phyloP scores from a whole-genome alignment of 2,113 vertebrate genomes.

The Perca flavescens region DNA sequence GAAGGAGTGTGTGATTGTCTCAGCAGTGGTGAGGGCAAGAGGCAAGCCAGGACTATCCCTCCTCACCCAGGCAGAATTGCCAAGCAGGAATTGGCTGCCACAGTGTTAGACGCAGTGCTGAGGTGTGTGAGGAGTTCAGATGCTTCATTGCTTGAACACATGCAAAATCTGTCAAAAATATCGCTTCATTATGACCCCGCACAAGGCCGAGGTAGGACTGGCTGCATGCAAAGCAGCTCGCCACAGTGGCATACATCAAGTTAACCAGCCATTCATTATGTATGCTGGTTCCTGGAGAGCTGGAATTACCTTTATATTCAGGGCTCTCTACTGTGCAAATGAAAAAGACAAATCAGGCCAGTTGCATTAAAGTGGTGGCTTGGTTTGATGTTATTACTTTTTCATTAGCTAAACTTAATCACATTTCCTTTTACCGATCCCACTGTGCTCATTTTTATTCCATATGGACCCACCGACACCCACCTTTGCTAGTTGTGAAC shows the following conservation, averaged over 20 bases:
- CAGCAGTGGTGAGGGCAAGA: background rate
- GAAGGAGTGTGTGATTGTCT: conserved; percentile 56
- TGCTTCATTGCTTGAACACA: conserved; percentile 30
- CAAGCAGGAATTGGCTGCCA: conserved; percentile 5
- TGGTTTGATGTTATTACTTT: conserved; percentile 41
- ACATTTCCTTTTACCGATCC: background rate
- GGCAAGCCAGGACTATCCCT: background rate
- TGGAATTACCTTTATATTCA: conserved; percentile 36
- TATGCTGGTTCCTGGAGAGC: conserved; percentile 48
- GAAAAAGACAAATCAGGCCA: background rate
- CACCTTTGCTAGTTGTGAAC: background rate
- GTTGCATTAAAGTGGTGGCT: conserved; percentile 18
- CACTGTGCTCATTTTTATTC: background rate
- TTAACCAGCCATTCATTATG: conserved; percentile 54
- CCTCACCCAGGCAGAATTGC: conserved; percentile 6
- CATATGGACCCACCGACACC: background rate
- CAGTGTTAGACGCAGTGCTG: background rate
- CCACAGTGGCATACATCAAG: conserved; percentile 36
- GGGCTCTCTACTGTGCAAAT: conserved; percentile 28
- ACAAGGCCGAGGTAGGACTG: background rate
- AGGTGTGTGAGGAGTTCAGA: conserved; percentile 45
- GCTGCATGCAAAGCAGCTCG: conserved; percentile 59
- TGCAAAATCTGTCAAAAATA: conserved; percentile 58
- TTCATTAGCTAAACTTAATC: conserved; percentile 57
- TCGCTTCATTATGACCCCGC: conserved; percentile 49